phyloP scores from a whole-genome alignment of 2,888 invertebrate genomes.

The Halocaridina rubra region DNA sequence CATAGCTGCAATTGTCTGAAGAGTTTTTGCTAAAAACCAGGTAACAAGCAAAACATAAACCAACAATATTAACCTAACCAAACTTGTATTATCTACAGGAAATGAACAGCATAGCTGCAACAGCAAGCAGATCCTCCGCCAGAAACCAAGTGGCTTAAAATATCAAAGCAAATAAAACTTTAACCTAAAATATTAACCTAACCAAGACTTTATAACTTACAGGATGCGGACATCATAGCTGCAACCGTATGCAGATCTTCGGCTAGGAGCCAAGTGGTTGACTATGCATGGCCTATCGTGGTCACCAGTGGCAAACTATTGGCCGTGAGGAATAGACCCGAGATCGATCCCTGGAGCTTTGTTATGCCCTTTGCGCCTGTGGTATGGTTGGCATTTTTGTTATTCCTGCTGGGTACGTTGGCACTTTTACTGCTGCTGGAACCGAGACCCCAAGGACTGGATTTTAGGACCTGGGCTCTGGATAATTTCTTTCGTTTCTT shows the following conservation, averaged over 20 bases:
- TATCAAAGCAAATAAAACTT: too few species aligned
- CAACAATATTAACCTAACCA: too few species aligned
- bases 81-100: too few species aligned
- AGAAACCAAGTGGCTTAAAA: too few species aligned
- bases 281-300: background rate
- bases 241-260: background rate
- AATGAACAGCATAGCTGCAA: too few species aligned
- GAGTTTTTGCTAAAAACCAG: too few species aligned
- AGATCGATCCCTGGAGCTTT: background rate
- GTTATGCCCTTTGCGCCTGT: background rate
- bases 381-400: background rate
- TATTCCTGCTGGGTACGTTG: background rate
- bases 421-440: background rate
- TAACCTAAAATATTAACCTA: too few species aligned
- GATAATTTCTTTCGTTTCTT: background rate
- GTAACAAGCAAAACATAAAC: too few species aligned
- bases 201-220: too few species aligned
- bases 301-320: background rate
- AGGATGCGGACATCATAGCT: background rate
- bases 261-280: background rate
- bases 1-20: too few species aligned
- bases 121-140: too few species aligned
- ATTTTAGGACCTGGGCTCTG: background rate
- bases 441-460: background rate
- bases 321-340: background rate